phyloP scores from a whole-genome alignment of 1,140 invertebrate species.

The Papilio glaucus region DNA sequence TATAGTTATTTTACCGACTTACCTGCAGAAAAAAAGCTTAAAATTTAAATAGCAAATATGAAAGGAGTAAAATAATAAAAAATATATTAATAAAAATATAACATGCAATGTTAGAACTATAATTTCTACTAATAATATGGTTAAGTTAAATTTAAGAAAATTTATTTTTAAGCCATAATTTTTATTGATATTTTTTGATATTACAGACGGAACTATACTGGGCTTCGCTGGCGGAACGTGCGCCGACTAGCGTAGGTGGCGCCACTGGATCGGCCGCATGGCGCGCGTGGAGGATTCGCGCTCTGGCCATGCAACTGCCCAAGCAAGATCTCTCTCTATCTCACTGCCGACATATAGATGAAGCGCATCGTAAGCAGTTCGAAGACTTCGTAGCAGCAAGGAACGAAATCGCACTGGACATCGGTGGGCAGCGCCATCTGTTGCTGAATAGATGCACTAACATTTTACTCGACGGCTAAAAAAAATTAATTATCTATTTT shows the following conservation, averaged over 20 bases:
- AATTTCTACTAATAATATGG: no score
- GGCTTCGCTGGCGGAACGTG: constrained; percentile 65
- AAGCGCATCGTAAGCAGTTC: constrained; percentile 89
- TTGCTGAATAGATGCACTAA: constrained; percentile 45
- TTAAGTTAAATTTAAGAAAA: no score
- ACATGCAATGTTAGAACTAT: no score
- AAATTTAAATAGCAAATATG: no score
- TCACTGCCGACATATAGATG: constrained; percentile 94
- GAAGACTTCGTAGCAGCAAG: constrained; percentile 95
- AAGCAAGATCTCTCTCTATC: constrained; percentile 96
- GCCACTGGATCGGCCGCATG: constrained; percentile 89
- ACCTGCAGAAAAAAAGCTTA: no score
- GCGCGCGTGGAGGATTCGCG: constrained; percentile 70
- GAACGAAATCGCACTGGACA: constrained; percentile 97
- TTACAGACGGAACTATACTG: constrained; percentile 85
- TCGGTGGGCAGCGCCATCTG: constrained; percentile 86
- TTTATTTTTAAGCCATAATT: no score
- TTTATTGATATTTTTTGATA: constrained; percentile 13
- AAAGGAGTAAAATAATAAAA: no score
- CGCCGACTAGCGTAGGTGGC: constrained; percentile 84
- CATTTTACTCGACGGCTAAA: constrained; percentile 11
- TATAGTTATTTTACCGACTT: no score
- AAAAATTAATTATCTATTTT: constrained; percentile 42
- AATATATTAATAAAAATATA: no score
- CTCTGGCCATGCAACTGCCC: constrained; percentile 93